phyloP scores from a whole-genome alignment of 2,888 invertebrate species.

The Drosophila quinaria region DNA sequence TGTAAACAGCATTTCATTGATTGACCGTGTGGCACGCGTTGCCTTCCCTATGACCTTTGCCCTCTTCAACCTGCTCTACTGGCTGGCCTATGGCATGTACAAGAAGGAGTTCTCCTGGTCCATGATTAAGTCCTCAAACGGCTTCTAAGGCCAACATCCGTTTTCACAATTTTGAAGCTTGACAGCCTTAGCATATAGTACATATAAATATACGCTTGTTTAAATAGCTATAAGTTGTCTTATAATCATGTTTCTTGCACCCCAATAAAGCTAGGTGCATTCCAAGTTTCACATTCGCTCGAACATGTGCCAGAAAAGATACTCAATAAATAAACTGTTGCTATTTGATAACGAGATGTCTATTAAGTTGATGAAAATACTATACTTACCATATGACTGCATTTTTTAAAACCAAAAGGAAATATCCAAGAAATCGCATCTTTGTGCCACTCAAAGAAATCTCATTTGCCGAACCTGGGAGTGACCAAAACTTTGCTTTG shows the following conservation, averaged over 20 bases:
- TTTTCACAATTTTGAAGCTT: too few species aligned
- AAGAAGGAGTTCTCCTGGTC: conserved; percentile 86
- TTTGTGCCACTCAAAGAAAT: too few species aligned
- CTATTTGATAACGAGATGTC: conserved; percentile 1
- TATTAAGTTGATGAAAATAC: not conserved
- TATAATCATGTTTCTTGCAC: conserved; percentile 14
- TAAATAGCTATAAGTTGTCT: not conserved
- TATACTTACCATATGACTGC: not conserved
- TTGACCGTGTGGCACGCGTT: conserved; percentile 92
- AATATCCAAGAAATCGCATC: too few species aligned
- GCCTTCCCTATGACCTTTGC: conserved; percentile 95
- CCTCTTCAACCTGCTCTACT: conserved; percentile 94
- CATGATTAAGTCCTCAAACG: conserved; percentile 66
- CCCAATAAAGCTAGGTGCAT: not conserved
- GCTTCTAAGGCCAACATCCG: not conserved
- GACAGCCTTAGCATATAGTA: too few species aligned
- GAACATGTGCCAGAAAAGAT: not conserved
- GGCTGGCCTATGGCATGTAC: conserved; percentile 93
- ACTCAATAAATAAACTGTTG: conserved; percentile 25
- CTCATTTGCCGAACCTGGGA: not conserved
- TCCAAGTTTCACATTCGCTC: not conserved
- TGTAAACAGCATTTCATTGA: conserved; percentile 94
- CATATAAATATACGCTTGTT: not conserved
- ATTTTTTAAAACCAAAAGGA: not conserved
- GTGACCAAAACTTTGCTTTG: not conserved